These are phyloP conservation scores for Aurelia sp. DNA, from an alignment of 30 jellyfish, hydroid and myxozoan genomes.

Conservation along the genomic window DNA sequence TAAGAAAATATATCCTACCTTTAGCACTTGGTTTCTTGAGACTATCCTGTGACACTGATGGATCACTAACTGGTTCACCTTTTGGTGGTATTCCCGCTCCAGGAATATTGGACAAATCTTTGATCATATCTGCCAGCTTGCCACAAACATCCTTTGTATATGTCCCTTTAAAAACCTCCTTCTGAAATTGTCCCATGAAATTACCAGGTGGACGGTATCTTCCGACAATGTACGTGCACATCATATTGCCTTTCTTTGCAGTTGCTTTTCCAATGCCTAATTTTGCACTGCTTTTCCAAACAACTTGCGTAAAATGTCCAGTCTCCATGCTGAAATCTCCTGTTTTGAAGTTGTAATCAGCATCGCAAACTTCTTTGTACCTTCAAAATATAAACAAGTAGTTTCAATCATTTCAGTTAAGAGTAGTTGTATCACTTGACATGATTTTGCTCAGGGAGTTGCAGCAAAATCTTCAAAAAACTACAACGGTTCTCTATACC, in stretches of 20 bases:
- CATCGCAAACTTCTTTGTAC: conserved; percentile 81
- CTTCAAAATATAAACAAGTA: conserved; percentile 11
- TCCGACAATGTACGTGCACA: conserved; percentile 73
- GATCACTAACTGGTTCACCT: conserved; percentile 29
- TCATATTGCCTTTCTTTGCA: conserved; percentile 30
- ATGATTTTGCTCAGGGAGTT: too few relatives aligned
- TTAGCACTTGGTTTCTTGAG: conserved; percentile 18
- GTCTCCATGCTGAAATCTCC: conserved; percentile 58
- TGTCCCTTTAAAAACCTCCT: conserved; percentile 60
- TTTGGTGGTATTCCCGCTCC: conserved; percentile 54
- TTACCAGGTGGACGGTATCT: conserved; percentile 81
- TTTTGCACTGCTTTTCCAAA: conserved; percentile 63
- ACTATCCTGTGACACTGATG: conserved; percentile 21
- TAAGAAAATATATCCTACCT: conserved; percentile 9
- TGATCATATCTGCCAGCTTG: conserved; percentile 38
- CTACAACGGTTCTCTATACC: too few relatives aligned
- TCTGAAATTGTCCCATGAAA: conserved; percentile 61
- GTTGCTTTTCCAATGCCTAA: conserved; percentile 80
- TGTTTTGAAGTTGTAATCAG: conserved; percentile 65
- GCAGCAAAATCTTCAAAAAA: too few relatives aligned
- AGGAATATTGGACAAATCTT: conserved; percentile 30
- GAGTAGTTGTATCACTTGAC: too few relatives aligned
- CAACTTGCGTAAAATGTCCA: conserved; percentile 85
- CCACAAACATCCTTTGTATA: conserved; percentile 23
- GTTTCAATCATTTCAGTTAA: too few relatives aligned